phyloP scores from a whole-genome alignment of 2,113 vertebrate genomes.

The Psephotus haematonotus region DNA sequence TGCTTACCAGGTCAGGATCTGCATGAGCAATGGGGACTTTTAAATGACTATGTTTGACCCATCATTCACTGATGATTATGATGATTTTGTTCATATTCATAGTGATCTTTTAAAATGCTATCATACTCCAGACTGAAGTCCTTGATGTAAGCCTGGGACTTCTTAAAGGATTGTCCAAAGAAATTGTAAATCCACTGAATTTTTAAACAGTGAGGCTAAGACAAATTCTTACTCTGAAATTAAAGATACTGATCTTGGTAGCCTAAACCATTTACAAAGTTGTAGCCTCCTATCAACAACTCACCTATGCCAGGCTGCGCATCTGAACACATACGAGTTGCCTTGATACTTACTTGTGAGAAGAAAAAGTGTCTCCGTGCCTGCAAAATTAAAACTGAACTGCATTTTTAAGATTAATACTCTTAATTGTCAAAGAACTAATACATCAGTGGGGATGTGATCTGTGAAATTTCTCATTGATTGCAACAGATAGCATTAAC shows the following conservation, averaged over 20 bases:
- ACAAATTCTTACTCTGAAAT: not conserved
- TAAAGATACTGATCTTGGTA: not conserved
- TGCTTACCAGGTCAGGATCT: not conserved
- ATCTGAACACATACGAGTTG: not conserved
- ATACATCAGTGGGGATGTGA: not conserved
- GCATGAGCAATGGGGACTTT: not conserved
- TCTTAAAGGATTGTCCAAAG: not conserved
- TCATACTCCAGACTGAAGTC: not conserved
- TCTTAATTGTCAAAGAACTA: not conserved
- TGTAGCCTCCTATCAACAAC: not conserved
- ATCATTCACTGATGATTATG: not conserved
- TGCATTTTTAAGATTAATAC: not conserved
- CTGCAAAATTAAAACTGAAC: not conserved
- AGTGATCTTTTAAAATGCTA: not conserved
- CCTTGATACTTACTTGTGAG: not conserved
- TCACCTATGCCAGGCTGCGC: not conserved
- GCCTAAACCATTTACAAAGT: not conserved
- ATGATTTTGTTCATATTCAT: not conserved
- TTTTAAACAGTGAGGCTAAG: not conserved
- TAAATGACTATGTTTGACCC: not conserved
- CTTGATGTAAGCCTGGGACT: not conserved
- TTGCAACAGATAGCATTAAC: not conserved
- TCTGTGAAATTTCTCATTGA: not conserved
- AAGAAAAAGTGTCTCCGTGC: not conserved
- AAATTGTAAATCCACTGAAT: not conserved